phyloP scores from a whole-genome alignment of 2,797 vertebrate genomes.

The Pteronotus mesoamericanus region DNA sequence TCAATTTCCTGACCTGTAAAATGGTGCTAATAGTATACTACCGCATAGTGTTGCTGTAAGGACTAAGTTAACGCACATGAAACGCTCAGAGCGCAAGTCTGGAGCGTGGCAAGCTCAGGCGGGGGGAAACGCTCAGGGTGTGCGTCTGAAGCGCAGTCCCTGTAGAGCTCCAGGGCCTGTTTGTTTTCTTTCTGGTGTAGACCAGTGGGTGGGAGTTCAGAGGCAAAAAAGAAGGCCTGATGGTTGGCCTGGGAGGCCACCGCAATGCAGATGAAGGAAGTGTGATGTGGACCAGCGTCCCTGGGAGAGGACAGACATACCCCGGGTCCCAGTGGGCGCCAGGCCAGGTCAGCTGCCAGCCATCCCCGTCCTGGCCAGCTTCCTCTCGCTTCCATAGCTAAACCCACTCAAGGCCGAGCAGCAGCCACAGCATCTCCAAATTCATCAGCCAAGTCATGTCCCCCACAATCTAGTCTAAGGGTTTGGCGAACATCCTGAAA shows the following conservation, averaged over 20 bases:
- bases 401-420: neutral
- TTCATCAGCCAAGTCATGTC: neutral
- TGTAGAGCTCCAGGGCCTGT: no score
- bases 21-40: neutral
- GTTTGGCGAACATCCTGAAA: neutral
- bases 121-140: no score
- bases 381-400: neutral
- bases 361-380: neutral
- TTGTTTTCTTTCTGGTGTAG: neutral
- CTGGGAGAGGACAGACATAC: neutral
- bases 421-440: neutral
- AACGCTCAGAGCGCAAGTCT: fast-evolving
- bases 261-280: neutral
- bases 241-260: neutral
- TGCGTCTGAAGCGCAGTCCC: no score
- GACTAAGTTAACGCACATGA: neutral
- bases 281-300: neutral
- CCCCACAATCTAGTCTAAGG: neutral
- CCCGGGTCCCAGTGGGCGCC: neutral
- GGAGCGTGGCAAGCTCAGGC: no score
- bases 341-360: neutral
- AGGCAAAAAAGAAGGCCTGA: neutral
- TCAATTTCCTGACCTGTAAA: neutral
- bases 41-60: neutral
- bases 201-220: neutral